Evolutionary conservation across 2,113 vertebrate genomes (phyloP).

Genomic region (Nipponia nippon): DNA sequence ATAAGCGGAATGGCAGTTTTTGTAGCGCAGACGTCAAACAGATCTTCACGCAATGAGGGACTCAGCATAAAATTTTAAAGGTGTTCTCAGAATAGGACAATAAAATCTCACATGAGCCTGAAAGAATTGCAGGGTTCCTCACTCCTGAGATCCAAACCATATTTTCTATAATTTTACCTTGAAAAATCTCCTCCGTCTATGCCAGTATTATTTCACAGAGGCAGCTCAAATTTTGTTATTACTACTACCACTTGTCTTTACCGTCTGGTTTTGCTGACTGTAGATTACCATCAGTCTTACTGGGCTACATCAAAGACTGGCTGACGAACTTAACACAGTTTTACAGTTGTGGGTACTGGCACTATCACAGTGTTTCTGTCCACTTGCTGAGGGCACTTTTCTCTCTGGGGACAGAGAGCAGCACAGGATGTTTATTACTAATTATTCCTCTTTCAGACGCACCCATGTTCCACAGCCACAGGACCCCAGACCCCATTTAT

Average conservation of each 20-base stretch:
- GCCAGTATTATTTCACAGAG: neutral
- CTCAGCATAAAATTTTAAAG: neutral
- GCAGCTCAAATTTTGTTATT: neutral
- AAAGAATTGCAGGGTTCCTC: neutral
- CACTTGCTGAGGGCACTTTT: neutral
- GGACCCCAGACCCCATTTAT: neutral
- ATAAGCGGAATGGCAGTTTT: neutral
- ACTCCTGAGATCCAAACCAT: neutral
- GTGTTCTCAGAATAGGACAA: neutral
- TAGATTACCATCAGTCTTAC: neutral
- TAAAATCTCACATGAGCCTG: neutral
- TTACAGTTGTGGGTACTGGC: neutral
- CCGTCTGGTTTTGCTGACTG: neutral
- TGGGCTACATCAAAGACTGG: neutral
- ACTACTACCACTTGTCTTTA: neutral
- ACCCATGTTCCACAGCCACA: neutral
- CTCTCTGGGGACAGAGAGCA: neutral
- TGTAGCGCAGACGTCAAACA: fast-evolving
- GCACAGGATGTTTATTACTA: fast-evolving
- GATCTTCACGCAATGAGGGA: neutral
- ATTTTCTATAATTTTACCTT: neutral
- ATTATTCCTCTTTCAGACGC: neutral
- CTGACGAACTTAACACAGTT: neutral
- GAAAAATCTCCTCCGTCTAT: neutral
- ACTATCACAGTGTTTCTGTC: neutral